These are phyloP conservation scores for Scolopax rusticola DNA, from an alignment of 2,797 vertebrate genomes.

Conservation along the genomic window DNA sequence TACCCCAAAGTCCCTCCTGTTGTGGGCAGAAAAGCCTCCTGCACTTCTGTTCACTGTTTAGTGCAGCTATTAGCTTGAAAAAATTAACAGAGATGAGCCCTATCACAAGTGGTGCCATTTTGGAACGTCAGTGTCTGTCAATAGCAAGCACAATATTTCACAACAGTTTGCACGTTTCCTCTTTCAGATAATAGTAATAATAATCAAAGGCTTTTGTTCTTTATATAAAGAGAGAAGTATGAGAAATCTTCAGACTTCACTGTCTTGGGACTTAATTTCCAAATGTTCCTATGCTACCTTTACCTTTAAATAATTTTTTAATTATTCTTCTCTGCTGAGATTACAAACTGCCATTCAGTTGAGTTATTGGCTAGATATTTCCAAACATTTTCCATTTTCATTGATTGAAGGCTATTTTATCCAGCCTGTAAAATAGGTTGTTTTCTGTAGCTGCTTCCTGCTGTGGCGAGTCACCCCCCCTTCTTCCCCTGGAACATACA, in stretches of 20 bases:
- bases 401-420: not conserved
- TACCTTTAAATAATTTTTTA: not conserved
- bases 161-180: slow-evolving; percentile 56
- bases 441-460: not conserved
- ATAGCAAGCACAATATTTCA: slow-evolving; percentile 69
- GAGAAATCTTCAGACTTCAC: not conserved
- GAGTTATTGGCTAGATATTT: slow-evolving; percentile 17
- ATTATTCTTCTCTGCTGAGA: slow-evolving; percentile 2
- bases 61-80: not conserved
- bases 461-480: not conserved
- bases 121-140: not conserved
- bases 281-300: slow-evolving; percentile 29
- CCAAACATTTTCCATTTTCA: not conserved
- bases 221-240: slow-evolving; percentile 15
- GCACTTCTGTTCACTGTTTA: not conserved
- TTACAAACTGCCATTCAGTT: not conserved
- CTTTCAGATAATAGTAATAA: slow-evolving; percentile 51
- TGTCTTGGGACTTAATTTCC: slow-evolving; percentile 12
- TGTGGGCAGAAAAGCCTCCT: not conserved
- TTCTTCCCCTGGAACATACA: not conserved
- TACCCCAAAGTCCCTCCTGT: not conserved
- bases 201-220: not conserved
- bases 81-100: not conserved
- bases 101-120: not conserved
- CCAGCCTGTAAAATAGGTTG: not conserved